Evolutionary conservation across 2,888 invertebrate genomes (phyloP).

Genomic region (Nomada goodeniana): DNA sequence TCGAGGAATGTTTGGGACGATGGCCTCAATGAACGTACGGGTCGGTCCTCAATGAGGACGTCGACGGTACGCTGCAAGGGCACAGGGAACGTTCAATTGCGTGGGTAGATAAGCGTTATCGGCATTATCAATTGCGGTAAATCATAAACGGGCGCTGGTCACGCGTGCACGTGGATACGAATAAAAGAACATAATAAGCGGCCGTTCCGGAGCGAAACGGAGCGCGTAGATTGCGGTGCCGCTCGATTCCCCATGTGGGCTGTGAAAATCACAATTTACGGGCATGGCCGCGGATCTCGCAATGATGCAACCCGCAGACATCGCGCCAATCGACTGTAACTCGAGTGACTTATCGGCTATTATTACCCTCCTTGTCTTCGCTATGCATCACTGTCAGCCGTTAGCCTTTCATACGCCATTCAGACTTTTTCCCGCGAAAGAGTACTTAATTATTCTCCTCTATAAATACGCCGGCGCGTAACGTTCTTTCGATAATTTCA

Average conservation of each 20-base stretch:
- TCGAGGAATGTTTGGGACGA: not conserved
- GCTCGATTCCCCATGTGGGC: conserved; percentile 29
- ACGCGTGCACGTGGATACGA: conserved; percentile 9
- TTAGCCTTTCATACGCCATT: conserved; percentile 66
- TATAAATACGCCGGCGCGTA: conserved; percentile 61
- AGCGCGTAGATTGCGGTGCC: conserved; percentile 21
- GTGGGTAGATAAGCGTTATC: conserved; percentile 49
- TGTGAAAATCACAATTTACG: conserved; percentile 64
- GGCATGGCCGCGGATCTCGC: conserved; percentile 35
- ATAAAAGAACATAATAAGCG: conserved; percentile 22
- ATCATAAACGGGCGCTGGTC: conserved; percentile 48
- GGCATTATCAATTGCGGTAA: conserved; percentile 45
- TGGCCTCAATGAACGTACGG: not conserved
- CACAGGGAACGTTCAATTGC: conserved; percentile 8
- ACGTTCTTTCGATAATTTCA: conserved; percentile 59
- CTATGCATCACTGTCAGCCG: conserved; percentile 65
- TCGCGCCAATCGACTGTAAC: conserved; percentile 45
- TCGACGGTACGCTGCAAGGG: conserved; percentile 12
- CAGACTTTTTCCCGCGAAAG: conserved; percentile 54
- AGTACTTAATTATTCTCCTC: conserved; percentile 64
- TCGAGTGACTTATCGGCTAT: conserved; percentile 64
- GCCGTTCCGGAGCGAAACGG: not conserved
- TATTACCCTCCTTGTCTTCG: conserved; percentile 63
- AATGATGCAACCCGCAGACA: conserved; percentile 52
- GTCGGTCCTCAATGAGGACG: not conserved